Evolutionary conservation across 1,140 invertebrate species (phyloP).

Genomic region (Latrodectus geometricus): DNA sequence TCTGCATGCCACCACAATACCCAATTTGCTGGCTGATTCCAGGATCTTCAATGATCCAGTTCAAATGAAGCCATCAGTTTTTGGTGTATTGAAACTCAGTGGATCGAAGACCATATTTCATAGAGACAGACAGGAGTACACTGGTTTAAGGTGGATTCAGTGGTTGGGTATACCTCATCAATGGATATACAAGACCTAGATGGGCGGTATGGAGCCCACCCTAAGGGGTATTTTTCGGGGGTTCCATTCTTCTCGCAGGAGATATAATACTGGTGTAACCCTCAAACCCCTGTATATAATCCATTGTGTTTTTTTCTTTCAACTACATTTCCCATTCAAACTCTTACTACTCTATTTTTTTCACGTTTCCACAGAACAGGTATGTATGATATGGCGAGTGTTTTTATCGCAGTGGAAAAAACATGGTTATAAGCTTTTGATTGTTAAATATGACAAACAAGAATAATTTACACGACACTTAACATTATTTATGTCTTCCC

Average conservation of each 20-base stretch:
- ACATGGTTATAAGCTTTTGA: not conserved
- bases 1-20: constrained; percentile 30
- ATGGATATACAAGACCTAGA: constrained; percentile 55
- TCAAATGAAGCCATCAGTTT: constrained; percentile 55
- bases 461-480: not conserved
- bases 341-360: not conserved
- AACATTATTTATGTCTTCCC: too few species aligned
- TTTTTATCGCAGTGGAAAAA: not conserved
- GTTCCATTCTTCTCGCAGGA: constrained; percentile 44
- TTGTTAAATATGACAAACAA: not conserved
- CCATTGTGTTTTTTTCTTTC: constrained; percentile 12
- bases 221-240: constrained; percentile 20
- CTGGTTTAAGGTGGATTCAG: constrained; percentile 10
- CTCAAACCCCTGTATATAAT: constrained; percentile 45
- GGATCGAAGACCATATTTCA: constrained; percentile 56
- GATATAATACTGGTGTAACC: constrained; percentile 57
- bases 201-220: constrained; percentile 40
- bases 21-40: constrained; percentile 58
- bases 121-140: constrained; percentile 34
- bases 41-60: constrained; percentile 2
- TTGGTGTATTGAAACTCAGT: constrained; percentile 42
- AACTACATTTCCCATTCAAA: not conserved
- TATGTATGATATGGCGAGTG: not conserved
- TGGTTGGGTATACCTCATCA: constrained; percentile 44
- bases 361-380: not conserved